These are phyloP conservation scores for Chrysotoxum bicinctum DNA, from an alignment of 2,888 invertebrate species.

Conservation along the genomic window DNA sequence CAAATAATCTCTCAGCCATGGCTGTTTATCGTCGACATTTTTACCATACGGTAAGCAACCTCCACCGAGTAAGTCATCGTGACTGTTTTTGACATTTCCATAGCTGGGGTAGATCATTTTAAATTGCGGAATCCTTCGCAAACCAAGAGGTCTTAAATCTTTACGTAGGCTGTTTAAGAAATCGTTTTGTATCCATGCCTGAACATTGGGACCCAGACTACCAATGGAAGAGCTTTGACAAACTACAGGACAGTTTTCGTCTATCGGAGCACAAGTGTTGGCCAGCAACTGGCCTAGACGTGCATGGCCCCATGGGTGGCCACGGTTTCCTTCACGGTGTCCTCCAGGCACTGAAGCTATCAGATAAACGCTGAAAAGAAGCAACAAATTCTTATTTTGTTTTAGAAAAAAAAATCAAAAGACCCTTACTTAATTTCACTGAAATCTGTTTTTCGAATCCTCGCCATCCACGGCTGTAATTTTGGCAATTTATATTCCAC, in stretches of 20 bases:
- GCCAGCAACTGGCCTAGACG: constrained; percentile 85
- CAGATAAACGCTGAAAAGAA: constrained; percentile 88
- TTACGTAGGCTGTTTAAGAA: constrained; percentile 86
- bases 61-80: constrained; percentile 92
- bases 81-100: constrained; percentile 92
- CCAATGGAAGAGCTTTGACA: constrained; percentile 97
- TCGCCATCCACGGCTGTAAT: constrained; percentile 88
- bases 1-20: constrained; percentile 89
- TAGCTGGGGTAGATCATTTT: constrained; percentile 89
- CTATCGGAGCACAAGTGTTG: constrained; percentile 84
- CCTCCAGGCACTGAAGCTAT: constrained; percentile 93
- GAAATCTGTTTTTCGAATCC: constrained; percentile 91
- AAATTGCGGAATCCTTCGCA: constrained; percentile 83
- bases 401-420: neutral
- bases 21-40: constrained; percentile 90
- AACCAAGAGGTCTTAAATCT: constrained; percentile 82
- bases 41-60: constrained; percentile 93
- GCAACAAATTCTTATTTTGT: neutral
- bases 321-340: constrained; percentile 84
- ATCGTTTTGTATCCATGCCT: constrained; percentile 90
- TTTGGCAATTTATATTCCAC: constrained; percentile 87
- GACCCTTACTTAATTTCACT: constrained; percentile 87
- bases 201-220: constrained; percentile 87
- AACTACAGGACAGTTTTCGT: constrained; percentile 87
- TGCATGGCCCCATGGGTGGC: constrained; percentile 85